Evolutionary conservation across 2,797 vertebrate species (phyloP).

Genomic region (Thalassophryne amazonica): DNA sequence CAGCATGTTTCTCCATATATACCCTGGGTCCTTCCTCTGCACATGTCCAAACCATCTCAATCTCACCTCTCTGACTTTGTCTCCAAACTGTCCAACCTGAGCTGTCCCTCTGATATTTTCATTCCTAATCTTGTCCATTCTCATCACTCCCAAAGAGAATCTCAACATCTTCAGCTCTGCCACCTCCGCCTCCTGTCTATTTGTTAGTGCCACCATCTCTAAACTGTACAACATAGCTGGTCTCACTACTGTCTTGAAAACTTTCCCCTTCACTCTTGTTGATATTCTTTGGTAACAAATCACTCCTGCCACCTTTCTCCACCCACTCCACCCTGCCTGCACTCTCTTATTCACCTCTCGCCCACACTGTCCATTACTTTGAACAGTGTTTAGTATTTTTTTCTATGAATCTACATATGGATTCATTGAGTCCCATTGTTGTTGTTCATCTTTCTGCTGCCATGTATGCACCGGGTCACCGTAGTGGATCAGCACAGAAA

Average conservation of each 20-base stretch:
- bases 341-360: too few species aligned
- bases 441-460: too few species aligned
- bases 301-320: too few species aligned
- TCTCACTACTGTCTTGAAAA: neutral
- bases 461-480: too few species aligned
- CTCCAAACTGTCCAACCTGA: conserved; percentile 1
- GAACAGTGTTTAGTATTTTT: too few species aligned
- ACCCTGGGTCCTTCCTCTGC: conserved; percentile 28
- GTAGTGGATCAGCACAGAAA: too few species aligned
- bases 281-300: too few species aligned
- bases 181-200: neutral
- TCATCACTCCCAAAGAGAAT: neutral
- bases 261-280: neutral
- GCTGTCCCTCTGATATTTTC: neutral
- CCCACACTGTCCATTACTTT: too few species aligned
- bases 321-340: too few species aligned
- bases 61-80: neutral
- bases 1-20: conserved; percentile 4
- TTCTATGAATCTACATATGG: too few species aligned
- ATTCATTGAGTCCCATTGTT: too few species aligned
- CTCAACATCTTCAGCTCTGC: neutral
- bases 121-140: neutral
- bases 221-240: neutral
- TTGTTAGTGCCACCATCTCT: neutral
- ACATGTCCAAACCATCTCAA: neutral